Evolutionary conservation across 2,797 vertebrate species (phyloP).

Genomic region (Carduelis carduelis): DNA sequence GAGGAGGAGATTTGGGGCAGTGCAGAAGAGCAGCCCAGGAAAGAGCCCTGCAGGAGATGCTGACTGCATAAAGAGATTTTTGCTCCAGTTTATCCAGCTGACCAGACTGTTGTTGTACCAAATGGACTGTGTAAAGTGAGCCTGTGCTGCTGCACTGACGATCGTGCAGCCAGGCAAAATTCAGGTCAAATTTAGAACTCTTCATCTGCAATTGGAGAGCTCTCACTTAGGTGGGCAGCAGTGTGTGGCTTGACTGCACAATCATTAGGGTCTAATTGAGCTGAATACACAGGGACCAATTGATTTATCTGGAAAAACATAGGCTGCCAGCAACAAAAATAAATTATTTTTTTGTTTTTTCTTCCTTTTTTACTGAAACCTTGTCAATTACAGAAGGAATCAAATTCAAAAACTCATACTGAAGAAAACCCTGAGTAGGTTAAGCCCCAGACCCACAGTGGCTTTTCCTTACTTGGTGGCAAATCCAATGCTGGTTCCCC

Average conservation of each 20-base stretch:
- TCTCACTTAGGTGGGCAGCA: not conserved
- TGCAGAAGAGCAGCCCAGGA: not conserved
- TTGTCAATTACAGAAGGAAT: not conserved
- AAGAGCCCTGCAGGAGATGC: not conserved
- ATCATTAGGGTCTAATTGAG: not conserved
- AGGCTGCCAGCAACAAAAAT: not conserved
- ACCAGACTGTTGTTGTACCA: not conserved
- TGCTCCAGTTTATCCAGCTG: not conserved
- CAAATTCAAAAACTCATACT: not conserved
- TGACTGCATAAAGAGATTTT: not conserved
- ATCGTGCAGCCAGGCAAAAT: not conserved
- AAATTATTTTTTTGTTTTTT: fast-evolving
- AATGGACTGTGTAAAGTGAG: not conserved
- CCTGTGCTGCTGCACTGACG: not conserved
- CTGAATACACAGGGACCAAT: not conserved
- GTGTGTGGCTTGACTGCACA: not conserved
- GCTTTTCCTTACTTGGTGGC: not conserved
- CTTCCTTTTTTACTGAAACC: not conserved
- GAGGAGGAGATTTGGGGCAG: not conserved
- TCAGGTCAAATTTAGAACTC: not conserved
- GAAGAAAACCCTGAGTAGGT: not conserved
- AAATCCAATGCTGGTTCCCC: not conserved
- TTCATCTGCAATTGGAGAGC: not conserved
- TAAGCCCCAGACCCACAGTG: not conserved
- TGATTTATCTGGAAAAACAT: not conserved